Percentiles rank a stretch among this genome's conserved stretches.
These are phyloP conservation scores for Xanthorhoe designata DNA, from an alignment of 2,888 invertebrate genomes.

Conservation along the genomic window DNA sequence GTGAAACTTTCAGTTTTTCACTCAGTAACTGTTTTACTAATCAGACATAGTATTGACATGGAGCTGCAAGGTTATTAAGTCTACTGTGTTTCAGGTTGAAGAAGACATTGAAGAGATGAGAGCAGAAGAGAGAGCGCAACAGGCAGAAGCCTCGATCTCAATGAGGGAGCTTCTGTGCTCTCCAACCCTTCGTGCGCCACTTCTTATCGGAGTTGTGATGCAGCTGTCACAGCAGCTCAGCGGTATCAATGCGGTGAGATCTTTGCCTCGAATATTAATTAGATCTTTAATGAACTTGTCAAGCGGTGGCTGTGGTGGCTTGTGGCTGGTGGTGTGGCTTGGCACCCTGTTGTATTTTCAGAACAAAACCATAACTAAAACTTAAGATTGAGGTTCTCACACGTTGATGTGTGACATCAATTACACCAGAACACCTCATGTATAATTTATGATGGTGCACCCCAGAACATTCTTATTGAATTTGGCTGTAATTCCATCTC, in stretches of 20 bases:
- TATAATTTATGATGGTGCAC: too few species aligned
- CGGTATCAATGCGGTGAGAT: slow-evolving; percentile 96
- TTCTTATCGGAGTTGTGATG: slow-evolving; percentile 98
- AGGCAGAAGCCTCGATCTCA: slow-evolving; percentile 95
- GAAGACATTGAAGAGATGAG: slow-evolving; percentile 99
- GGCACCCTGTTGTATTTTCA: too few species aligned
- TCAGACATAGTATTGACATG: neutral
- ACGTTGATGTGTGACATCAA: too few species aligned
- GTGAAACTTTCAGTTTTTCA: neutral
- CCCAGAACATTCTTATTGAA: neutral
- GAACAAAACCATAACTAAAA: too few species aligned
- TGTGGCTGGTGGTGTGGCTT: too few species aligned
- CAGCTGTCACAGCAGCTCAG: slow-evolving; percentile 98
- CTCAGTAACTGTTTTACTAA: neutral
- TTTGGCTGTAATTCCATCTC: neutral
- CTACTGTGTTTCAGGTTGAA: slow-evolving; percentile 87
- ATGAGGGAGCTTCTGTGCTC: slow-evolving; percentile 96
- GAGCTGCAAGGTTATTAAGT: neutral
- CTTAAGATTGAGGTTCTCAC: too few species aligned
- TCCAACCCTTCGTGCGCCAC: slow-evolving; percentile 94
- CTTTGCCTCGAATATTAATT: neutral
- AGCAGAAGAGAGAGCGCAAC: slow-evolving; percentile 96
- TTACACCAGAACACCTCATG: too few species aligned
- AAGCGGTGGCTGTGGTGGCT: too few species aligned
- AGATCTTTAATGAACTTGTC: neutral